phyloP scores from a whole-genome alignment of 2,888 invertebrate species.

The Drosophila suboccidentalis region DNA sequence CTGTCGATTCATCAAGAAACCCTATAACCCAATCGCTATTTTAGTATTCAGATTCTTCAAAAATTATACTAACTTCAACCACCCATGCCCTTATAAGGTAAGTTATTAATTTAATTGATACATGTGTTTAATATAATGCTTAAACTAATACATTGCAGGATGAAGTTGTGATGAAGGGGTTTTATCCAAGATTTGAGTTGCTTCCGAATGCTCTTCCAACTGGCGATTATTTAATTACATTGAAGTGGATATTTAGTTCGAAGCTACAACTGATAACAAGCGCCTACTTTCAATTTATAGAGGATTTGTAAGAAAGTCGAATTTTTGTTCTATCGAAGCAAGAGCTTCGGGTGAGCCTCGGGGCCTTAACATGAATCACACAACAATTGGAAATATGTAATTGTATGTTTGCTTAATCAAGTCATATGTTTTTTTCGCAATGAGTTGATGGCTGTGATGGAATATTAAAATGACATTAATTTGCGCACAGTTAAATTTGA shows the following conservation, averaged over 20 bases:
- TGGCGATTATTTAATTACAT: conserved; percentile 38
- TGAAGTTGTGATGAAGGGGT: not conserved
- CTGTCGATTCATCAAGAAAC: conserved; percentile 13
- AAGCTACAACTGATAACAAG: not conserved
- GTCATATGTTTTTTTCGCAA: no score
- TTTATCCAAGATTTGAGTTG: not conserved
- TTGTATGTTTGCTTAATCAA: no score
- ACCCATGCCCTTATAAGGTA: conserved; percentile 38
- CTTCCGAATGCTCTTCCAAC: conserved; percentile 22
- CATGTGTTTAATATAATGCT: not conserved
- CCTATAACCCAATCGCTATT: conserved; percentile 15
- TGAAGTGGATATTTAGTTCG: not conserved
- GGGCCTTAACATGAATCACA: not conserved
- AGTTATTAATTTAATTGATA: not conserved
- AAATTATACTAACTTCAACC: conserved; percentile 24
- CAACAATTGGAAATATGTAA: no score
- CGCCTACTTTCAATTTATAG: conserved; percentile 1
- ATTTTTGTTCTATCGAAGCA: not conserved
- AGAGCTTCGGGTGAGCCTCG: no score
- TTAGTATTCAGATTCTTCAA: not conserved
- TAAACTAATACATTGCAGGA: conserved; percentile 3
- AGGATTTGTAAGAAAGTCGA: not conserved
- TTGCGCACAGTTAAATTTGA: not conserved
- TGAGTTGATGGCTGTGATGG: not conserved
- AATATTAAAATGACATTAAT: not conserved